These are phyloP conservation scores for Drosophila auraria DNA, from an alignment of 1,140 invertebrate genomes.

Conservation along the genomic window DNA sequence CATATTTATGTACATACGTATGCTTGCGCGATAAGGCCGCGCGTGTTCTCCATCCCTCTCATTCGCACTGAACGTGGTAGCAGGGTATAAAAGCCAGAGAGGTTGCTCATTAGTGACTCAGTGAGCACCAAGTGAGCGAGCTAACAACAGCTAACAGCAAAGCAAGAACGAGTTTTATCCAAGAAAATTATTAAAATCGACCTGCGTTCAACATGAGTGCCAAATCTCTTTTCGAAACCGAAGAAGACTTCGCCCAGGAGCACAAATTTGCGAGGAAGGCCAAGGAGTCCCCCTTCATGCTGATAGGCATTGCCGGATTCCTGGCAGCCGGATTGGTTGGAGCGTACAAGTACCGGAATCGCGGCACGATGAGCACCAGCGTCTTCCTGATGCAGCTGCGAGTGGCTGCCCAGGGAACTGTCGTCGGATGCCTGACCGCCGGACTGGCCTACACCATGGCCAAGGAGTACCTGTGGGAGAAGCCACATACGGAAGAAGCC, in stretches of 20 bases:
- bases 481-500: conserved; percentile 87
- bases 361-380: conserved; percentile 91
- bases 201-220: conserved; percentile 85
- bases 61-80: background rate
- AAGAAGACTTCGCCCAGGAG: conserved; percentile 86
- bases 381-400: conserved; percentile 93
- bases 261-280: conserved; percentile 87
- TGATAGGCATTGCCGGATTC: conserved; percentile 89
- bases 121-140: conserved; percentile 46
- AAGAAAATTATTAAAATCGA: conserved; percentile 7
- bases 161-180: background rate
- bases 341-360: conserved; percentile 90
- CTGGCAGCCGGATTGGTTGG: conserved; percentile 89
- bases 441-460: conserved; percentile 89
- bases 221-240: conserved; percentile 74
- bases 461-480: conserved; percentile 87
- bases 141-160: conserved; percentile 22
- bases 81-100: conserved; percentile 58
- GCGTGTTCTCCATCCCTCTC: conserved; percentile 17
- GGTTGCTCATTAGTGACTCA: conserved; percentile 42
- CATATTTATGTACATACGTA: background rate
- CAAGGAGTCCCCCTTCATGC: conserved; percentile 89
- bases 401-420: conserved; percentile 93
- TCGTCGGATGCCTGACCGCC: conserved; percentile 89
- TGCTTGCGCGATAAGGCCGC: conserved; percentile 36